phyloP scores from a whole-genome alignment of 2,113 vertebrate genomes.

The Brachypodius melanocephalos region DNA sequence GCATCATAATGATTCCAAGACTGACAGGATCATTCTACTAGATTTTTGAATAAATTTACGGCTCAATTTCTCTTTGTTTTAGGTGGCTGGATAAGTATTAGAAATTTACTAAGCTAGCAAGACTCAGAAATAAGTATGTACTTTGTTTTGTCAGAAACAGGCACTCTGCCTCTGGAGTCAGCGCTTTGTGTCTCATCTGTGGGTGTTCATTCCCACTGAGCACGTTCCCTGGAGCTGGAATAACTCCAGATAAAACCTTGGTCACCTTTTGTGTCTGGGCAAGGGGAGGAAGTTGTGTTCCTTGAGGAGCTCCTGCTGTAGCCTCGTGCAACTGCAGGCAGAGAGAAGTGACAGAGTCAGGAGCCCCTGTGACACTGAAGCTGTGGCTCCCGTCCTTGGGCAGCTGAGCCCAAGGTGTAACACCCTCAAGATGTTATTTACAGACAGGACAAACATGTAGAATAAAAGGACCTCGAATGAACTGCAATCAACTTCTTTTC shows the following conservation, averaged over 20 bases:
- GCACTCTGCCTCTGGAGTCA: background rate
- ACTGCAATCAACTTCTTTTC: background rate
- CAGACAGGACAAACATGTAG: constrained; percentile 14
- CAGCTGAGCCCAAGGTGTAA: background rate
- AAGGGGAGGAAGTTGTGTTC: background rate
- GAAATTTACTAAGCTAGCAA: background rate
- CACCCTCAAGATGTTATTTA: background rate
- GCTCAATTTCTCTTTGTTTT: background rate
- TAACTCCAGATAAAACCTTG: background rate
- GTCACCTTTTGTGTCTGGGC: background rate
- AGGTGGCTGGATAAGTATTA: background rate
- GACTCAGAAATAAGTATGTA: background rate
- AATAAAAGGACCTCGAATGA: background rate
- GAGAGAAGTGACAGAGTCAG: background rate
- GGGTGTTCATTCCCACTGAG: background rate
- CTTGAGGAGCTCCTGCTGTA: background rate
- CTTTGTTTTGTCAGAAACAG: background rate
- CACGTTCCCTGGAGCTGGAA: background rate
- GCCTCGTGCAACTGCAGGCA: background rate
- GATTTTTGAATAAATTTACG: background rate
- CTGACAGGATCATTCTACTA: background rate
- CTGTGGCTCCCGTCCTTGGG: background rate
- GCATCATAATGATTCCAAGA: background rate
- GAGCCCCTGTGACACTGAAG: background rate
- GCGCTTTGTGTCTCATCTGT: background rate